Conservation (phyloP, 2,888 invertebrate genomes). For the Choreutis nemorana region DNA sequence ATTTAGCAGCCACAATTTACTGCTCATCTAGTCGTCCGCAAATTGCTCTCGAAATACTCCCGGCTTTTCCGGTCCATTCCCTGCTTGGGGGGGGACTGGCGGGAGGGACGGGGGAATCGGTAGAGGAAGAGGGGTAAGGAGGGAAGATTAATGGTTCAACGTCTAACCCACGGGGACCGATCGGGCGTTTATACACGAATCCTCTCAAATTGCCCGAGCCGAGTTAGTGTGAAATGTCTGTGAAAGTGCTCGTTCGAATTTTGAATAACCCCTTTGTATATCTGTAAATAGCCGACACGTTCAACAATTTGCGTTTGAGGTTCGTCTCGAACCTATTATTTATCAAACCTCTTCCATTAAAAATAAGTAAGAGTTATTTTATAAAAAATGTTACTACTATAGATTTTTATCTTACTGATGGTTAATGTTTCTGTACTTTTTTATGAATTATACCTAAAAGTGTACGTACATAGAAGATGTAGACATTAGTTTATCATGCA, state of each 20-base stretch:
- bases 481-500: too few relatives aligned
- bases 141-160: conserved; percentile 41
- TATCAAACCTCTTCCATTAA: too few relatives aligned
- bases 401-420: too few relatives aligned
- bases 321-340: conserved; percentile 2
- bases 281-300: conserved; percentile 5
- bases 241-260: conserved; percentile 23
- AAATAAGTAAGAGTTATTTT: too few relatives aligned
- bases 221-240: conserved; percentile 22
- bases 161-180: conserved; percentile 42
- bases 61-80: neutral
- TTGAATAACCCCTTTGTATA: conserved; percentile 1
- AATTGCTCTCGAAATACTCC: conserved; percentile 18
- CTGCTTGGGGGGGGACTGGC: neutral
- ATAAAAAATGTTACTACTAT: too few relatives aligned
- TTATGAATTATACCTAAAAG: too few relatives aligned
- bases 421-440: too few relatives aligned
- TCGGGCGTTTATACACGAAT: conserved; percentile 41
- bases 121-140: conserved; percentile 19
- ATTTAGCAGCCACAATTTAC: conserved; percentile 17
- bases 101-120: conserved; percentile 7
- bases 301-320: conserved; percentile 3
- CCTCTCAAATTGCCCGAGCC: conserved; percentile 40
- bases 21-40: conserved; percentile 28
- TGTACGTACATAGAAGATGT: too few relatives aligned